Base-by-base conservation (phyloP, 2,797 vertebrate genomes). In the Psittacula derbiana region DNA sequence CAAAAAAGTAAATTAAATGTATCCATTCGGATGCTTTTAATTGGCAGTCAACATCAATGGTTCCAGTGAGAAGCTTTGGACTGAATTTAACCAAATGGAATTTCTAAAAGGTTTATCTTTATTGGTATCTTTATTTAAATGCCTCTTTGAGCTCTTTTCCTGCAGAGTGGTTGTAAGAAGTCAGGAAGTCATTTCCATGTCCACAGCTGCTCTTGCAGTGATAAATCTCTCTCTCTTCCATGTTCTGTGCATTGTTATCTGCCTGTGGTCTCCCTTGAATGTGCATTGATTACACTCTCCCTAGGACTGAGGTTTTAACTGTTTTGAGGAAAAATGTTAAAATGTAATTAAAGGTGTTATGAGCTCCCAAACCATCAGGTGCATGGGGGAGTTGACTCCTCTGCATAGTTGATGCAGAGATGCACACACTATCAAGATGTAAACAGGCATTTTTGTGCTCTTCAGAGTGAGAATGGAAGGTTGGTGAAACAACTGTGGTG, bases 1-100 rank as follows among this genome's bases (percentile, higher is more conserved):
- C 65, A 80, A 75, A 90, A 81, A 92, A 55, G 75, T 91, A 81
- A 94, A 91, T 80, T 62, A 84, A 90, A 86, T 50, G 12, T 50
- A 40, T 60, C 60, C 12, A 30, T 69, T 79, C 52, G 64, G 62
- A 76, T 53, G 62, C 9, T 75, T 90, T 84, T 62, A 86, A 75
- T 60, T 83, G 85, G 65, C 75, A 93, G 58, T 17, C 38, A 66
- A 20, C 0, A 0, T 28, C 69, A 83, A 4, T 2, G 5, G 28
- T 67, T 82, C 47, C 67, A 85, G 3, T 18, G 36, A 83, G 50
- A 83, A 74, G 38, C 16, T 84, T 33, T 5, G 12, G 53, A 30
- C 16, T 7, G 15, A 66, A 79, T 80, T 88, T 90, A 55, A 82
- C 43, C 47, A 28, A 92, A 64, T 12, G 10, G 28, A 75, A 65